Evolutionary conservation across 1,140 invertebrate genomes (phyloP), one percentile per base, ranked within the genome.

Genomic region (Penaeus vannamei): DNA sequence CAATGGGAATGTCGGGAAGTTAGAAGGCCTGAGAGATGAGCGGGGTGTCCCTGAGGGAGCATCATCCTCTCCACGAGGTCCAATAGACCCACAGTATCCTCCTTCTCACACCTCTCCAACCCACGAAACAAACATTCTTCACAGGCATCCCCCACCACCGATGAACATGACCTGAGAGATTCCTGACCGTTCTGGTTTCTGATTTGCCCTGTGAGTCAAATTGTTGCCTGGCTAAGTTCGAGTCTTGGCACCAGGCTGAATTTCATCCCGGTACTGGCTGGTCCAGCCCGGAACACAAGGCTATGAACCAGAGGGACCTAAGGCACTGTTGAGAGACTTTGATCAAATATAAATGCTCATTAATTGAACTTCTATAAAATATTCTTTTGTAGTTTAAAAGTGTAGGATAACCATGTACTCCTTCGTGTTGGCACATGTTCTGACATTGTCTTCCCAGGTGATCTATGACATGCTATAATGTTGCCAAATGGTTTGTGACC

Each of bases 31-130:
- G 79, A 85, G 87, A 53, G 90, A 91, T 64, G 88, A 91, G 59
- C 64, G 88, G 76, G 89, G 89, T 23, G 89, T 90, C 29, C 91
- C 91, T 14, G 91, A 91, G 76, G 91, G 91, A 69, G 91, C 89
- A 22, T 91, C 89, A 5, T 90, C 90, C 1, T 91, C 89, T n/a
- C 91, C 91, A n/a, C 89, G 90, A n/a, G 89, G 87, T 42, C 76
- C 87, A 10, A 46, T 88, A n/a, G 90, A 91, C 77, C 72, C 90
- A 46, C 90, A 90, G 76, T 91, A 91, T 72, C 81, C 90, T 26
- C 80, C 77, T 19, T 77, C 85, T 64, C 77, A 85, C 61, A 66
- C 83, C n/a, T 89, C 90, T 22, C 90, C 90, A 17, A 85, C 87
- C 69, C 66, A 76, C 22, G 87, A 89, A n/a, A 26, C 87, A 26